Evolutionary conservation across 2,113 vertebrate genomes (phyloP).

Genomic region (Bubo scandiacus): DNA sequence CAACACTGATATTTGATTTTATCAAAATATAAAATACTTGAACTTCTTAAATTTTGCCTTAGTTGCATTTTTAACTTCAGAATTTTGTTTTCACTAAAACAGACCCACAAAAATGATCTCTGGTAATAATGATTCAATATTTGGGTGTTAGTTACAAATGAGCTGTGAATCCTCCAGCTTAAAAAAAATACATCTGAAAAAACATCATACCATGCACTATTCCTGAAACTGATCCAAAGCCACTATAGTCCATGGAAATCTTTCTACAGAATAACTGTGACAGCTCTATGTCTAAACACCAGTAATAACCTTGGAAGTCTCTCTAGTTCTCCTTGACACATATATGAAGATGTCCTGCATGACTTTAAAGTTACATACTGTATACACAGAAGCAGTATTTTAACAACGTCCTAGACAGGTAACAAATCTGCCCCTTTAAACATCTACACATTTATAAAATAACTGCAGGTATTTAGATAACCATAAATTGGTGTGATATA

Average conservation of each 20-base stretch:
- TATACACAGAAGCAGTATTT: not conserved
- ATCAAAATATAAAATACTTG: not conserved
- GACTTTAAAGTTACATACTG: not conserved
- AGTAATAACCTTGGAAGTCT: not conserved
- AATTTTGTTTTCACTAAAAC: not conserved
- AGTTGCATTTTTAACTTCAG: not conserved
- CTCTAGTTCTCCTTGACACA: not conserved
- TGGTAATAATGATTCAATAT: not conserved
- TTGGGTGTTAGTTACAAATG: not conserved
- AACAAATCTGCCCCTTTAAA: not conserved
- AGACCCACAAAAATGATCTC: not conserved
- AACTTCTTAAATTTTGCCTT: not conserved
- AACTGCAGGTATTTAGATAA: not conserved
- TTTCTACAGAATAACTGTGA: not conserved
- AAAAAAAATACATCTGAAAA: not conserved
- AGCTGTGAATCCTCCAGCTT: not conserved
- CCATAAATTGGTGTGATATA: not conserved
- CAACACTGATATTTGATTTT: not conserved
- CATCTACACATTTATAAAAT: not conserved
- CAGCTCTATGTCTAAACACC: not conserved
- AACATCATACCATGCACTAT: not conserved
- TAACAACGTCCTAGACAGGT: not conserved
- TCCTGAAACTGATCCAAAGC: not conserved
- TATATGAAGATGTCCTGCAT: not conserved
- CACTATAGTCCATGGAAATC: not conserved